phyloP scores from a whole-genome alignment of 2,113 vertebrate genomes.

The Chloroceryle aenea region DNA sequence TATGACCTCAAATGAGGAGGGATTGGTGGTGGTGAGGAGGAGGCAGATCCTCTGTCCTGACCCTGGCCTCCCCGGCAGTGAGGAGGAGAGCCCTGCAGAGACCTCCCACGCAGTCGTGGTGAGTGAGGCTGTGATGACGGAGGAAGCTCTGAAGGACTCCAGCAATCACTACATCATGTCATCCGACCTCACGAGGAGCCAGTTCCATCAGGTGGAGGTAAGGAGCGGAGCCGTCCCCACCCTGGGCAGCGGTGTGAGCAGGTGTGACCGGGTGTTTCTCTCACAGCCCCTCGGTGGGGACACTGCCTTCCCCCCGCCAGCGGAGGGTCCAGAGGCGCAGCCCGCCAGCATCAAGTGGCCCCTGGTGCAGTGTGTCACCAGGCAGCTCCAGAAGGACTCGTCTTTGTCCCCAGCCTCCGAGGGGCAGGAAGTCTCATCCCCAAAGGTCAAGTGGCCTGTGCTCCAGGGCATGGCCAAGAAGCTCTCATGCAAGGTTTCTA shows the following conservation, averaged over 20 bases:
- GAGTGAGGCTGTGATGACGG: conserved; percentile 70
- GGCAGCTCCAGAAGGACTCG: conserved; percentile 38
- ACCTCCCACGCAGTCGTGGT: conserved; percentile 77
- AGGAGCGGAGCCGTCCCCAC: not conserved
- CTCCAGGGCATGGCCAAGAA: conserved; percentile 66
- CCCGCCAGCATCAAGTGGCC: conserved; percentile 65
- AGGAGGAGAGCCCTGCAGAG: conserved; percentile 41
- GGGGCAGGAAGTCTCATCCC: conserved; percentile 29
- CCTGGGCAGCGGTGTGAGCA: fast-evolving
- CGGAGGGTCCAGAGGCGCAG: conserved; percentile 54
- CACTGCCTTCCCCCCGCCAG: conserved; percentile 78
- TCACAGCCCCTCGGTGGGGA: conserved; percentile 80
- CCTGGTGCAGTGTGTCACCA: conserved; percentile 69
- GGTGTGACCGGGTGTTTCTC: not conserved
- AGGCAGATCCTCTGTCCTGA: not conserved
- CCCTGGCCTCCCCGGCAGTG: not conserved
- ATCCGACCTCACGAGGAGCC: conserved; percentile 73
- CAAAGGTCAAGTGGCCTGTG: conserved; percentile 40
- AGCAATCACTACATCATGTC: conserved; percentile 85
- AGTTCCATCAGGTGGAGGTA: conserved; percentile 88
- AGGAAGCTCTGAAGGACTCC: conserved; percentile 80
- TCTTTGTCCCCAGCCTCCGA: conserved; percentile 48
- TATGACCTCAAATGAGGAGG: not conserved
- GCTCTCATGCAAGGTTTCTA: conserved; percentile 40
- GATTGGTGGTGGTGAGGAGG: not conserved